Base-by-base conservation (phyloP, 2,888 invertebrate genomes). In the Chromoteleia sp. region DNA sequence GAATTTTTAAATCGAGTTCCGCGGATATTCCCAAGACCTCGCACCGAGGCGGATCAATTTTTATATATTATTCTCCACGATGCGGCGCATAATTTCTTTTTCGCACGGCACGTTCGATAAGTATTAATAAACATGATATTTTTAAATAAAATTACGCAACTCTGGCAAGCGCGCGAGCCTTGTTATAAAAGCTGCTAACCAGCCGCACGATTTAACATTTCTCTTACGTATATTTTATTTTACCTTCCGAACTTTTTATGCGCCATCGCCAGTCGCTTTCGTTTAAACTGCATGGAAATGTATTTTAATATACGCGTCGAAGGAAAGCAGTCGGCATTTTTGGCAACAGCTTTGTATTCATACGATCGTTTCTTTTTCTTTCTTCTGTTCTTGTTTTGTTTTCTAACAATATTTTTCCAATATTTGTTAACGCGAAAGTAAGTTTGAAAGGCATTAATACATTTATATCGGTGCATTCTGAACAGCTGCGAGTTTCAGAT, bases 1-100 rank as follows among this genome's bases (percentile, higher is more conserved):
- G 52, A n/a, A 58, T 41, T 65, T 65, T 74, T 56, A 74, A 61
- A 59, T 54, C 54, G 52, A 74, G 61, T 71, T 59, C 39, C 36
- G 41, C 15, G 12, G 52, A 25, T n/a, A 63, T 45, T 63, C 12
- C 21, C 12, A 33, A 48, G 19, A 8, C 15, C 43, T 63, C 29
- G 43, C 7, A 15, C 41, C 8, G 25, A 25, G 25, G 25, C 25
- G 21, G 25, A 58, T 39, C 25, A 61, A 43, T 43, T 45, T 61
- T 59, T 41, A 41, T 41, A 59, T 41, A 59, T 59, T 59, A 43
- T 29, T 29, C 21, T 33, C 15, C 17, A 2, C 10, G 8, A 17
- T 33, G 15, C 19, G 8, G 17, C 2, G 0, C 12, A 10, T 10
- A 3, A 14, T 41, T 14, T 41, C 30, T 15, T n/a, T 29, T 29